Evolutionary conservation across 2,797 vertebrate genomes (phyloP).

Genomic region (Carapus acus): DNA sequence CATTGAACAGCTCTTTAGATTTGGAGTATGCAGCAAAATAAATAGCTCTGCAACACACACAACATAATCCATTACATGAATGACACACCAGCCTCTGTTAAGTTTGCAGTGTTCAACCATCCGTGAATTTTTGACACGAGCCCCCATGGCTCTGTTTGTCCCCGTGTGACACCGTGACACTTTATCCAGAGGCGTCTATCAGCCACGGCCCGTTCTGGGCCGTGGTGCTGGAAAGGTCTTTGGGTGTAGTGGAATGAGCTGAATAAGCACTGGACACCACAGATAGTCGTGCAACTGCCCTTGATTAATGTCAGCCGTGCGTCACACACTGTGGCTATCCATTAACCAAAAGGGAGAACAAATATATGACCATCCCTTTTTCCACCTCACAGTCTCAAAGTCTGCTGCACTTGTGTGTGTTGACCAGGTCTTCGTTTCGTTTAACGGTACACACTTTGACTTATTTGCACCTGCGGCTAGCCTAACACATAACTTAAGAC

Average conservation of each 20-base stretch:
- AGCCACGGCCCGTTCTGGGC: conserved; percentile 30
- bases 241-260: conserved; percentile 54
- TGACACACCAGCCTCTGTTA: neutral
- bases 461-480: neutral
- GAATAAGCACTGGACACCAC: conserved; percentile 61
- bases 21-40: conserved; percentile 97
- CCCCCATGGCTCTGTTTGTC: conserved; percentile 29
- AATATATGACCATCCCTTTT: conserved; percentile 12
- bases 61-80: no score
- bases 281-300: conserved; percentile 20
- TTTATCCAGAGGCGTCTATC: conserved; percentile 50
- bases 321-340: conserved; percentile 39
- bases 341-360: conserved; percentile 43
- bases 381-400: conserved; percentile 31
- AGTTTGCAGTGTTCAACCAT: neutral
- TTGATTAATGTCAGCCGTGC: conserved; percentile 30
- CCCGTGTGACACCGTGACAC: conserved; percentile 35
- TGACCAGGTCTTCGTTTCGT: neutral
- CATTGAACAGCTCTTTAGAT: conserved; percentile 90
- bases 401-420: conserved; percentile 5
- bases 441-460: neutral
- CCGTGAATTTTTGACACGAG: conserved; percentile 14
- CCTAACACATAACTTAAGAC: neutral
- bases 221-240: conserved; percentile 60
- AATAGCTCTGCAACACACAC: conserved; percentile 82